Evolutionary conservation across 1,140 invertebrate genomes (phyloP).

Genomic region (Zophobas atratus): DNA sequence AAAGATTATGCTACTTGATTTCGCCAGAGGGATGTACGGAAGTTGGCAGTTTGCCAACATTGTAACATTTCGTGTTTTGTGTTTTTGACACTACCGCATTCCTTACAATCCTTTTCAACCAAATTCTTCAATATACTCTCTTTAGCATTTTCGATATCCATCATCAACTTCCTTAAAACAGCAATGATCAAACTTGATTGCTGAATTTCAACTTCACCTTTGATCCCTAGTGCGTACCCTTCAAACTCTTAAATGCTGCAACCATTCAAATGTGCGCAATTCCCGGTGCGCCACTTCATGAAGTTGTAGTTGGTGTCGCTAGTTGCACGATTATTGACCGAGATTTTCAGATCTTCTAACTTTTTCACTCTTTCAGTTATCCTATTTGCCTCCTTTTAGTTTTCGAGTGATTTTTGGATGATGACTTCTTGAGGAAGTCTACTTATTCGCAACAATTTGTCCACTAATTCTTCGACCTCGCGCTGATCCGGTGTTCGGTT

Average conservation of each 20-base stretch:
- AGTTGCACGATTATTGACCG: constrained; percentile 66
- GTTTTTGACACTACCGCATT: too few relatives aligned
- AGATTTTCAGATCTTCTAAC: constrained; percentile 59
- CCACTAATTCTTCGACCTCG: constrained; percentile 68
- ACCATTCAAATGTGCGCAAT: constrained; percentile 79
- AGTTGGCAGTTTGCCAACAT: too few relatives aligned
- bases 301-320: constrained; percentile 76
- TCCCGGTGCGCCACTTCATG: constrained; percentile 77
- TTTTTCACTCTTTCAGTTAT: constrained; percentile 78
- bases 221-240: constrained; percentile 85
- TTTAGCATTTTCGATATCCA: constrained; percentile 82
- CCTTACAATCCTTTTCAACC: constrained; percentile 75
- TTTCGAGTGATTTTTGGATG: constrained; percentile 60
- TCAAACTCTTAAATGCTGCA: constrained; percentile 82
- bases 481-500: constrained; percentile 60
- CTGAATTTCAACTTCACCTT: constrained; percentile 79
- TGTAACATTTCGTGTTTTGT: too few relatives aligned
- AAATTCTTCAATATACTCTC: constrained; percentile 76
- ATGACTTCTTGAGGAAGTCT: constrained; percentile 59
- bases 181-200: constrained; percentile 81
- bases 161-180: constrained; percentile 86
- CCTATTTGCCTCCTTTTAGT: constrained; percentile 75
- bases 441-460: constrained; percentile 67
- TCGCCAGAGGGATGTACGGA: too few relatives aligned
- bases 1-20: too few relatives aligned